Evolutionary conservation across 2,797 vertebrate species (phyloP), one percentile per base, ranked within the genome.

Genomic region (Oreochromis mossambicus): DNA sequence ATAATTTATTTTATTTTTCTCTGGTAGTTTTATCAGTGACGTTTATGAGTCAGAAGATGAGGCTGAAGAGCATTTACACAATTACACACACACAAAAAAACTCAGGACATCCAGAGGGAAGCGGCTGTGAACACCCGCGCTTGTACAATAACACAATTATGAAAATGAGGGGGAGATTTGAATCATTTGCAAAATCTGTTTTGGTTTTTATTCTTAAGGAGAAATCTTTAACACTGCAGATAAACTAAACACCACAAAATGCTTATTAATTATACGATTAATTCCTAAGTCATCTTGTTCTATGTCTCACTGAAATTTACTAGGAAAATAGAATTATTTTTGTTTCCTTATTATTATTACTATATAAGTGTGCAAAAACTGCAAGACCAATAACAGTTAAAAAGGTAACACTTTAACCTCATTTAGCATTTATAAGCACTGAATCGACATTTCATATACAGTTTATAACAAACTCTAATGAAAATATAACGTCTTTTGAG

Each of bases 301-400:
- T 79, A 1, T 24, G 63, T 91, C 84, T 94, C 86, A 61, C 26
- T 83, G 32, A 78, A 85, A 70, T 81, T 90, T 24, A 83, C 66
- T 92, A 93, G 86, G 87, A 95, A 94, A 95, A 95, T 94, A 95
- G 50, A 93, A 61, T 79, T 92, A 66, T 90, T 43, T 75, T 79
- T 82, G 46, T 82, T 83, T 87, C 77, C 84, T 90, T 78, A 79
- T 86, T 77, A 82, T 85, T 78, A 82, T 85, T 88, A 48, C 87
- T 43, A 5, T 75, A 50, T 52, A 89, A 86, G 75, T 95, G 95
- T 95, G 94, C 94, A 96, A 95, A 95, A 58, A 79, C 82, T 51
- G 93, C 93, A 91, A 92, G 41, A 91, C 61, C 83, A 85, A 58
- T 66, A 68, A 68, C 38, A 61, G 51, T 85, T 78, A 43, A 77